phyloP scores from a whole-genome alignment of 2,888 invertebrate species.

The Minunthozetes semirufus region DNA sequence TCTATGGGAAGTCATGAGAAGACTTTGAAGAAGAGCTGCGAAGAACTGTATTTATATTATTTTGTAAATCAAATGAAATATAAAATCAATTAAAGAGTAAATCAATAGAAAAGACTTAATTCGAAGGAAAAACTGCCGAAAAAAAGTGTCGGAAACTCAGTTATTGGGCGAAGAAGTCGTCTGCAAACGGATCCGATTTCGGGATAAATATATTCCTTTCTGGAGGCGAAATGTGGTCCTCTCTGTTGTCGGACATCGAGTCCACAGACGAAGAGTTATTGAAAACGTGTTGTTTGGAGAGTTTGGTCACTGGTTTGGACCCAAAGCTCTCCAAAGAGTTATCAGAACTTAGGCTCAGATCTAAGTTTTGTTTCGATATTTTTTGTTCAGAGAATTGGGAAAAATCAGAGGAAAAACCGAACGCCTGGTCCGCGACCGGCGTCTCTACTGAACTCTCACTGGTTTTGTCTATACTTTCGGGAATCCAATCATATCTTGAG shows the following conservation, averaged over 20 bases:
- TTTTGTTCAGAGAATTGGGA: neutral
- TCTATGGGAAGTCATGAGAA: too few species aligned
- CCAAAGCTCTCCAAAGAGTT: too few species aligned
- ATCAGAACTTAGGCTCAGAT: neutral
- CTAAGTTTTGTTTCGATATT: neutral
- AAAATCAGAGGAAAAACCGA: neutral
- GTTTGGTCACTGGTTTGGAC: too few species aligned
- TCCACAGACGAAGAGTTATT: neutral
- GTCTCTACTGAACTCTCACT: neutral
- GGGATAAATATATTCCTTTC: conserved; percentile 62
- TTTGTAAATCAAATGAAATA: neutral
- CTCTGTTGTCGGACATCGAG: neutral
- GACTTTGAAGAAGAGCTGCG: too few species aligned
- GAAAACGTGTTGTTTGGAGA: too few species aligned
- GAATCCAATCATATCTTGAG: conserved; percentile 1
- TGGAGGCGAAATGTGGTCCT: conserved; percentile 21
- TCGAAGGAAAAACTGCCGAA: neutral
- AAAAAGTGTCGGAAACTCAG: neutral
- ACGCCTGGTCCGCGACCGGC: neutral
- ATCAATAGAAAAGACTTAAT: neutral
- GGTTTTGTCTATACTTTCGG: neutral
- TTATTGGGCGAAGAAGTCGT: conserved; percentile 59
- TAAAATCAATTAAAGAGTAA: neutral
- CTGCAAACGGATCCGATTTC: conserved; percentile 79
- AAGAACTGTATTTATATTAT: too few species aligned